phyloP scores from a whole-genome alignment of 2,113 vertebrate genomes.

The Eretmochelys imbricata region DNA sequence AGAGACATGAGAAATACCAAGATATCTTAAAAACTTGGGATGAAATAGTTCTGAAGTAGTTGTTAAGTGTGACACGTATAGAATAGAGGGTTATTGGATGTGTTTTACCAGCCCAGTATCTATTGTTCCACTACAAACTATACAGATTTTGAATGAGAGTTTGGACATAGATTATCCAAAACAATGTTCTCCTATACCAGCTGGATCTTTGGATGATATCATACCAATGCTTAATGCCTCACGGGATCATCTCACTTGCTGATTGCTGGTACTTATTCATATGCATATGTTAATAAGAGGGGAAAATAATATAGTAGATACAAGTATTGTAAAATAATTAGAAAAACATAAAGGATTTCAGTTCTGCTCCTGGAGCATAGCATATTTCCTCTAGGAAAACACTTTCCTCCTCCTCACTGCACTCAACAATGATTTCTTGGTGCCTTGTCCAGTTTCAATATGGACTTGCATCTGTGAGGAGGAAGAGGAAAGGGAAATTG shows the following conservation, averaged over 20 bases:
- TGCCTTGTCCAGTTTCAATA: background rate
- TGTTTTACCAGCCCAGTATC: background rate
- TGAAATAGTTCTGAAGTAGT: background rate
- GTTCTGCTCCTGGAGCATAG: background rate
- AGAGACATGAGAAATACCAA: background rate
- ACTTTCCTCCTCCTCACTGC: background rate
- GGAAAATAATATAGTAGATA: background rate
- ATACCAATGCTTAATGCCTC: background rate
- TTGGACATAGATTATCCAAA: background rate
- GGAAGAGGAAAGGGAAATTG: slow-evolving; percentile 9
- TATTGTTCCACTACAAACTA: background rate
- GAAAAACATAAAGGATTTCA: background rate
- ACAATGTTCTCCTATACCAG: background rate
- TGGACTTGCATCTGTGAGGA: slow-evolving; percentile 14
- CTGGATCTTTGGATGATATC: background rate
- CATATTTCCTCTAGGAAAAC: background rate
- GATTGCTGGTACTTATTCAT: background rate
- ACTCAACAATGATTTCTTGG: background rate
- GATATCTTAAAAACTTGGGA: background rate
- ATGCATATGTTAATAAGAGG: background rate
- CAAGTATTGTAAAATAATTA: background rate
- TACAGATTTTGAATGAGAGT: background rate
- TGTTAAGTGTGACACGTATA: background rate
- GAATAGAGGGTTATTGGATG: background rate
- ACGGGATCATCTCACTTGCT: background rate